phyloP scores from a whole-genome alignment of 2,797 vertebrate genomes.

The Distichodus sexfasciatus region DNA sequence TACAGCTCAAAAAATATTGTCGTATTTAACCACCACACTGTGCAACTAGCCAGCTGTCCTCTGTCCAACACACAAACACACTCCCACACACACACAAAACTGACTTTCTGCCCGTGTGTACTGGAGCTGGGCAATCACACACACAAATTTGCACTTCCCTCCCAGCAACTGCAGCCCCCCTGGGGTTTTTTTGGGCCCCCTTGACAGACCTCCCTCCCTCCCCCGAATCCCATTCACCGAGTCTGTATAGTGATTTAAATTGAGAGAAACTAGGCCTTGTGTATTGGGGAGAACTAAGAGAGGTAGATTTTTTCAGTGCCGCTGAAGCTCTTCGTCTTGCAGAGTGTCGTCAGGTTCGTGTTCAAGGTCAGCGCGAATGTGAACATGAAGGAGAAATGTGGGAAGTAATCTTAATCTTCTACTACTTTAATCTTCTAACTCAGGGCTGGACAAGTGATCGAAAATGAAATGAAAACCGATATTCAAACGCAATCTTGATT shows the following conservation, averaged over 20 bases:
- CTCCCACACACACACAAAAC: not conserved
- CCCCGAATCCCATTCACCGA: not conserved
- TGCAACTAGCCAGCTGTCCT: not conserved
- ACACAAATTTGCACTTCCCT: not conserved
- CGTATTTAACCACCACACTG: not conserved
- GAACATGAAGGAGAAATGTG: no score
- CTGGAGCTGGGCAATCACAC: not conserved
- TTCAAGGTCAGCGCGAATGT: no score
- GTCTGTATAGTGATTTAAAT: not conserved
- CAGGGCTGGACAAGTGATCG: no score
- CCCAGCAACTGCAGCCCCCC: not conserved
- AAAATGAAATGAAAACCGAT: no score
- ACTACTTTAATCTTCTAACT: no score
- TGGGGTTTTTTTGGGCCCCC: not conserved
- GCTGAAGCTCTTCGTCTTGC: not conserved
- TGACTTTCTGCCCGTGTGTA: no score
- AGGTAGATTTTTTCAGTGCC: not conserved
- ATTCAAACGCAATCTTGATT: no score
- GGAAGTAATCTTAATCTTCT: no score
- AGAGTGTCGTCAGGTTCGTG: not conserved
- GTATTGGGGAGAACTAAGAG: not conserved
- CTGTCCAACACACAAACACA: not conserved
- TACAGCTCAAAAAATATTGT: not conserved
- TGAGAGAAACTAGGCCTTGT: not conserved
- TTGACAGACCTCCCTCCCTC: not conserved